These are phyloP conservation scores for Drosophila lacertosa DNA, from an alignment of 1,140 invertebrate species.

Conservation along the genomic window DNA sequence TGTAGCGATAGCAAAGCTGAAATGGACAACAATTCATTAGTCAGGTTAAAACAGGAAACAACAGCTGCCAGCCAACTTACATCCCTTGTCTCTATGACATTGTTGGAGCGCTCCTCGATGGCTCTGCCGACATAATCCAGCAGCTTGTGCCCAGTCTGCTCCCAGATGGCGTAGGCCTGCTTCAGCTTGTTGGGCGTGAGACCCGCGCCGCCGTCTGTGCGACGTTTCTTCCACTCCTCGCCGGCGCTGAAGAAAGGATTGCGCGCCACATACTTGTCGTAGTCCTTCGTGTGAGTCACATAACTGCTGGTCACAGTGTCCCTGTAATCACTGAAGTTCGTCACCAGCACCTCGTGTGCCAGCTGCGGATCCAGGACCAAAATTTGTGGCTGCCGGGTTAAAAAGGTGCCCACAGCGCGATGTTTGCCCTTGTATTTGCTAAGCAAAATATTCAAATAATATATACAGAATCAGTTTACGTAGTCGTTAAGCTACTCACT, in stretches of 20 bases:
- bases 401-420: conserved; percentile 83
- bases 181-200: conserved; percentile 84
- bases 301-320: conserved; percentile 73
- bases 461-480: too few species aligned
- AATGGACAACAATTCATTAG: neutral
- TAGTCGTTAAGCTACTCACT: conserved; percentile 37
- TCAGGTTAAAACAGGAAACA: too few species aligned
- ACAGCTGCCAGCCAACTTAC: conserved; percentile 45
- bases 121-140: conserved; percentile 43
- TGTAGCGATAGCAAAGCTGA: conserved; percentile 78
- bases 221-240: conserved; percentile 85
- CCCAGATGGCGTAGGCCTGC: conserved; percentile 59
- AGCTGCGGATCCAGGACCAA: conserved; percentile 85
- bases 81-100: conserved; percentile 65
- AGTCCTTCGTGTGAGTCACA: conserved; percentile 50
- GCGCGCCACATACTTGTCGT: conserved; percentile 79
- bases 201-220: conserved; percentile 85
- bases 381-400: conserved; percentile 83
- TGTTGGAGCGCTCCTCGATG: conserved; percentile 15
- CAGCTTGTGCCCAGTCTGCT: conserved; percentile 47
- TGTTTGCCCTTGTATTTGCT: conserved; percentile 68
- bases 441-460: neutral
- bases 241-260: conserved; percentile 85
- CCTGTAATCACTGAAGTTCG: conserved; percentile 84
- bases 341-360: conserved; percentile 85